Percentiles rank a stretch among this genome's conserved stretches.
Conservation (phyloP, 2,888 invertebrate genomes). For the Willowsia nigromaculata region DNA sequence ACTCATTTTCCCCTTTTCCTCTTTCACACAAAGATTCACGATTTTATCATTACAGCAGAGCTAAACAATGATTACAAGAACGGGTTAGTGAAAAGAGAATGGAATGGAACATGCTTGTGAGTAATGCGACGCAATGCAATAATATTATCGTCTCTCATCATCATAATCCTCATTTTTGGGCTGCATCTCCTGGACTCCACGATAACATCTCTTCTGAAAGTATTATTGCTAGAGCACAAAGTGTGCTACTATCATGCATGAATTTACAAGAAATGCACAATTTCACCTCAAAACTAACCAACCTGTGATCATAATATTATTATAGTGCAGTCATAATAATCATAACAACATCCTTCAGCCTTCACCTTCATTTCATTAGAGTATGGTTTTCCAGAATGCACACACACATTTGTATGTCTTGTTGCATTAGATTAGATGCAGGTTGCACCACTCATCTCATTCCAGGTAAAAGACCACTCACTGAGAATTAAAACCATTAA, state of each 20-base stretch:
- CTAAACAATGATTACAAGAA: conserved; percentile 24
- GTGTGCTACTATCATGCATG: not conserved
- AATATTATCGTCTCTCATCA: not conserved
- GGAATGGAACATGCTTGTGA: not conserved
- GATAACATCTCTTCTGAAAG: conserved; percentile 22
- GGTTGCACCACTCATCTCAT: conserved; percentile 28
- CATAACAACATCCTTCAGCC: not conserved
- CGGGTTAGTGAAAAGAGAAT: not conserved
- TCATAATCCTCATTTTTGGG: conserved; percentile 29
- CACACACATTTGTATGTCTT: no score
- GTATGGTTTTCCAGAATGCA: not conserved
- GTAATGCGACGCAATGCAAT: not conserved
- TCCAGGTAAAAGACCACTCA: conserved; percentile 61
- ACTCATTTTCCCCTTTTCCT: conserved; percentile 37
- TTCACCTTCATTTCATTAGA: conserved; percentile 39
- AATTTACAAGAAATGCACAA: not conserved
- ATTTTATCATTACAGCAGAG: conserved; percentile 42
- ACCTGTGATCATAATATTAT: not conserved
- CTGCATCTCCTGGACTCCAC: not conserved
- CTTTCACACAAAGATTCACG: conserved; percentile 33
- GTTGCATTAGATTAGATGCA: conserved; percentile 29
- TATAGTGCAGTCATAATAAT: not conserved
- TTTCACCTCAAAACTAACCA: conserved; percentile 55
- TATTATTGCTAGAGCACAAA: conserved; percentile 14
- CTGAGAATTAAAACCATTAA: conserved; percentile 69